Base-by-base conservation (phyloP, 2,113 vertebrate species). In the Trogon melanurus region DNA sequence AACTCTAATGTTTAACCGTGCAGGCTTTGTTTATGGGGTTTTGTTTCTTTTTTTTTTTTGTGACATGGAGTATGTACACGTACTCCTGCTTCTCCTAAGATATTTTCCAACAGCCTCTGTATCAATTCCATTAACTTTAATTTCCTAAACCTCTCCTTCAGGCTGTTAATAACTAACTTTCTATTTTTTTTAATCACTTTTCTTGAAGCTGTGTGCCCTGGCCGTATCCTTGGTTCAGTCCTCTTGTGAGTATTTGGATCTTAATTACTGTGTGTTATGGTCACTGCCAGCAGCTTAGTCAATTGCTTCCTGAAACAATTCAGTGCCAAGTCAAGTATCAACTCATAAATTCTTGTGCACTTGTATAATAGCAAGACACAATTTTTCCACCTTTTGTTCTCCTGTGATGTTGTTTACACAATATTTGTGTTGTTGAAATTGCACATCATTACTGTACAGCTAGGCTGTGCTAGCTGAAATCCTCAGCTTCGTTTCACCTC, bases 151-250 rank as follows among this genome's bases (percentile, higher is more conserved):
- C 30, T 91, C 70, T 88, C 74, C 88, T 96, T 90, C 85, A 88
- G 88, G 86, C 96, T 89, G 86, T 96, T 97, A 97, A 97, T 96
- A 93, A 66, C 91, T 96, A 97, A 96, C 94, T 91, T 95, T 61
- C 27, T 86, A 60, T 1, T 32, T 87, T 79, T 81, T 84, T 86
- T 30, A 96, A 91, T 93, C 69, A 82, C 74, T 86, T 89, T 91
- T 92, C 82, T 95, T 84, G 75, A 93, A 89, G 88, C 74, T 88
- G 7, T 92, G 41, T 93, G 76, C 88, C 47, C 72, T 87, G 91
- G 91, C 91, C 88, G 34, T 90, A 93, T 79, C 56, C 75, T 85
- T 88, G 65, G 80, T 94, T 91, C 0, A 4, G 84, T 83, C 86
- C 54, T 71, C 53, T 91, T 88, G 38, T 94, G 81, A 94, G 73